Conservation (phyloP, 1,140 invertebrate species). For the Grapholita molesta region DNA sequence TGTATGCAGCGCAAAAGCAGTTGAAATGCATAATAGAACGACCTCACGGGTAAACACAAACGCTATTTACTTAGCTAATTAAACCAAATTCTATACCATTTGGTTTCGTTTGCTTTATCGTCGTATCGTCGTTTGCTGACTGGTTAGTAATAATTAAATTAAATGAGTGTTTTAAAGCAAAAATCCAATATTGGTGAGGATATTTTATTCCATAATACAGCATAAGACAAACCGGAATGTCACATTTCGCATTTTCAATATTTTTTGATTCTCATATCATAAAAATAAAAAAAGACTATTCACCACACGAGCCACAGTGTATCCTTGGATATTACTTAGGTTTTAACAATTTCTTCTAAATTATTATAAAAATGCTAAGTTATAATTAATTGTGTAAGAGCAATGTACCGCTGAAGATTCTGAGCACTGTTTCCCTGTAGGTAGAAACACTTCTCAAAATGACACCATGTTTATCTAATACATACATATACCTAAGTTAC, state of each 20-base stretch:
- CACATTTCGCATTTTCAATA: slow-evolving; percentile 71
- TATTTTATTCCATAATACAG: slow-evolving; percentile 80
- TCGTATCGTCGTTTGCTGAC: too few relatives aligned
- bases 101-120: too few relatives aligned
- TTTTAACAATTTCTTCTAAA: slow-evolving; percentile 74
- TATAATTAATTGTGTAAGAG: slow-evolving; percentile 76
- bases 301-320: slow-evolving; percentile 62
- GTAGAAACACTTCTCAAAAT: slow-evolving; percentile 58
- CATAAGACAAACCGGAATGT: slow-evolving; percentile 80
- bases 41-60: too few relatives aligned
- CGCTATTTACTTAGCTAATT: too few relatives aligned
- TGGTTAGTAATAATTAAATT: slow-evolving; percentile 20
- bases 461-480: slow-evolving; percentile 65
- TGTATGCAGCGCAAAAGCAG: too few relatives aligned
- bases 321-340: slow-evolving; percentile 55
- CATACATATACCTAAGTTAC: slow-evolving; percentile 72
- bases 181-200: slow-evolving; percentile 74
- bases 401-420: slow-evolving; percentile 63
- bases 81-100: too few relatives aligned
- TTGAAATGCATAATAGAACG: too few relatives aligned
- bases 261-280: slow-evolving; percentile 53
- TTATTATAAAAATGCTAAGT: slow-evolving; percentile 77
- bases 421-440: slow-evolving; percentile 53
- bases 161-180: slow-evolving; percentile 39
- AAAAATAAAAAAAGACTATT: slow-evolving; percentile 69